Evolutionary conservation across 2,888 invertebrate species (phyloP).

Genomic region (Drosophila melanosoma): DNA sequence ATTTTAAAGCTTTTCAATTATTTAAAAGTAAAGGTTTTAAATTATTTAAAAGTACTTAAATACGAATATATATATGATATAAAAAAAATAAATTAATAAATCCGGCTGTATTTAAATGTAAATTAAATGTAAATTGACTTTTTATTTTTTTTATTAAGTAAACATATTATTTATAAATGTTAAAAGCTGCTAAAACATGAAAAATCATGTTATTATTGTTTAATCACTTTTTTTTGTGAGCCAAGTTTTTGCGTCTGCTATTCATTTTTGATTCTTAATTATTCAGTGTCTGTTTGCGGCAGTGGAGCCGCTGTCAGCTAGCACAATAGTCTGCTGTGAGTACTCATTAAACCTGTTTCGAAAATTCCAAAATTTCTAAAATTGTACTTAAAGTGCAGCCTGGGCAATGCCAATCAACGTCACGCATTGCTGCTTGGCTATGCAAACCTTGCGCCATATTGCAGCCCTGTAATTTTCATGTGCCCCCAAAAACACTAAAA

Average conservation of each 20-base stretch:
- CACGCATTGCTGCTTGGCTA: slow-evolving; percentile 35
- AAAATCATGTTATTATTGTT: not conserved
- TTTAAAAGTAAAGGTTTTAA: not conserved
- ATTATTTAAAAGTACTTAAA: not conserved
- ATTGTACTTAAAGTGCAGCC: not conserved
- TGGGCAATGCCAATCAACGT: slow-evolving; percentile 47
- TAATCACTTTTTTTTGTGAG: not conserved
- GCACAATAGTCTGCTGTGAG: slow-evolving; percentile 14
- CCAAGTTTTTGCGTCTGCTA: not conserved
- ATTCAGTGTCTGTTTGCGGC: too few species aligned
- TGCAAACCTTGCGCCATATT: slow-evolving; percentile 44
- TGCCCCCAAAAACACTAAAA: slow-evolving; percentile 28
- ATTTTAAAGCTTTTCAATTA: too few species aligned
- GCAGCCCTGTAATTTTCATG: slow-evolving; percentile 40
- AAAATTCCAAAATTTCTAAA: slow-evolving; percentile 8
- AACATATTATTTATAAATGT: not conserved
- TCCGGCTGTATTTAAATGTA: not conserved
- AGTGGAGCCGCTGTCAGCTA: not conserved
- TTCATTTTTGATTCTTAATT: not conserved
- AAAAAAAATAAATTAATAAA: not conserved
- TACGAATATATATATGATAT: too few species aligned
- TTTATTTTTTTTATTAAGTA: not conserved
- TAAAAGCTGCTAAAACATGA: not conserved
- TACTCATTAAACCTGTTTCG: not conserved
- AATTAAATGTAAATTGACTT: not conserved